Percentiles rank a stretch among this genome's conserved stretches.
phyloP scores from a whole-genome alignment of 2,113 vertebrate species.

The Anguilla japonica region DNA sequence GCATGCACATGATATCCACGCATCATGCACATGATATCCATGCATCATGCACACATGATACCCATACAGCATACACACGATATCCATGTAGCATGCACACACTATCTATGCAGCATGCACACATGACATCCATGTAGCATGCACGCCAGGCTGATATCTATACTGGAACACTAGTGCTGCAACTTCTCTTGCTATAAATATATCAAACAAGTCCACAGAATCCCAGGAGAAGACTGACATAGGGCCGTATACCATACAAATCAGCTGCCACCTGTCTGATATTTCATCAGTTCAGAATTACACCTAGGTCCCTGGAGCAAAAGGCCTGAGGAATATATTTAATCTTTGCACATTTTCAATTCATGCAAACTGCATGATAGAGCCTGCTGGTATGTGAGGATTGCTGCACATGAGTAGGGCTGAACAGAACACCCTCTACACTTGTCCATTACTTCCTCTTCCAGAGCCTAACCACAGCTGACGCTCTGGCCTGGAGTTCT shows the following conservation, averaged over 20 bases:
- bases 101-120: too few relatives aligned
- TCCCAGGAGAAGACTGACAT: background rate
- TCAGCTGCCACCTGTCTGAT: background rate
- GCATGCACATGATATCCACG: too few relatives aligned
- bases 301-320: background rate
- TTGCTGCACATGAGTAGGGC: background rate
- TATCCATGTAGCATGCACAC: too few relatives aligned
- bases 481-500: background rate
- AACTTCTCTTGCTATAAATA: background rate
- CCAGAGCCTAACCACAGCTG: background rate
- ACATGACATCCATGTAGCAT: too few relatives aligned
- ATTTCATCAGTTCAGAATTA: background rate
- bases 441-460: background rate
- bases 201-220: constrained; percentile 1
- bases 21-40: too few relatives aligned
- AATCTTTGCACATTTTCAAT: background rate
- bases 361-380: background rate
- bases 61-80: too few relatives aligned
- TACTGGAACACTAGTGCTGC: background rate
- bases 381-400: background rate
- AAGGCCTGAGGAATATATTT: background rate
- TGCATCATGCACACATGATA: too few relatives aligned
- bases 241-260: background rate
- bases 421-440: background rate
- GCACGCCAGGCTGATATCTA: too few relatives aligned